These are phyloP conservation scores for Drosophila leonis DNA, from an alignment of 2,888 invertebrate genomes.

Conservation along the genomic window DNA sequence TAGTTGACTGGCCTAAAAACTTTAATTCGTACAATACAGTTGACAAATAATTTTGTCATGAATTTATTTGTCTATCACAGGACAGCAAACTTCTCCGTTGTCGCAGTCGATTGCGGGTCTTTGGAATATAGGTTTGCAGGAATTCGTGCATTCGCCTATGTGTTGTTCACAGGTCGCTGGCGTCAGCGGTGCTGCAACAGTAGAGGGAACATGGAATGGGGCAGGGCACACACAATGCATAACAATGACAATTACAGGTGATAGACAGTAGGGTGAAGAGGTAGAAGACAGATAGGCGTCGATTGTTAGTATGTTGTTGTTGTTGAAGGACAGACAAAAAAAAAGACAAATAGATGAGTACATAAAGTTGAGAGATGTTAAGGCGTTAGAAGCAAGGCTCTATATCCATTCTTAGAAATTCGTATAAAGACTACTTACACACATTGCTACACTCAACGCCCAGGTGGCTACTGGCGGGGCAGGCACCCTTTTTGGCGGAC, in stretches of 20 bases:
- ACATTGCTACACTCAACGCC: constrained; percentile 85
- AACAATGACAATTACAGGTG: constrained; percentile 30
- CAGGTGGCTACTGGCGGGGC: constrained; percentile 75
- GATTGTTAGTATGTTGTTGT: constrained; percentile 33
- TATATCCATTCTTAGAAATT: background rate
- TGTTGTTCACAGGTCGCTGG: constrained; percentile 83
- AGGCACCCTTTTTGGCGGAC: too few relatives aligned
- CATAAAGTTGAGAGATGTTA: constrained; percentile 35
- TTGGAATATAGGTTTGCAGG: constrained; percentile 70
- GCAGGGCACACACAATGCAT: constrained; percentile 23
- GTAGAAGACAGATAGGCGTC: constrained; percentile 20
- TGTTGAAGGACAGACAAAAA: constrained; percentile 17
- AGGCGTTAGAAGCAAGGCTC: constrained; percentile 24
- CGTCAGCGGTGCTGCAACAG: constrained; percentile 78
- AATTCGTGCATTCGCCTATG: constrained; percentile 80
- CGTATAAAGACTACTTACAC: constrained; percentile 70
- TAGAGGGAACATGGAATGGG: constrained; percentile 1
- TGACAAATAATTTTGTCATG: constrained; percentile 14
- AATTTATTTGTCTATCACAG: constrained; percentile 60
- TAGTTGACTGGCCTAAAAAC: too few relatives aligned
- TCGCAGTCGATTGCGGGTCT: constrained; percentile 82
- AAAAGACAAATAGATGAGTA: constrained; percentile 38
- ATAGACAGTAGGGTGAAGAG: constrained; percentile 3
- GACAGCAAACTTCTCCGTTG: constrained; percentile 82
- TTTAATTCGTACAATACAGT: too few relatives aligned